Conservation (phyloP, 2,888 invertebrate genomes). For the Tetragonula carbonaria region DNA sequence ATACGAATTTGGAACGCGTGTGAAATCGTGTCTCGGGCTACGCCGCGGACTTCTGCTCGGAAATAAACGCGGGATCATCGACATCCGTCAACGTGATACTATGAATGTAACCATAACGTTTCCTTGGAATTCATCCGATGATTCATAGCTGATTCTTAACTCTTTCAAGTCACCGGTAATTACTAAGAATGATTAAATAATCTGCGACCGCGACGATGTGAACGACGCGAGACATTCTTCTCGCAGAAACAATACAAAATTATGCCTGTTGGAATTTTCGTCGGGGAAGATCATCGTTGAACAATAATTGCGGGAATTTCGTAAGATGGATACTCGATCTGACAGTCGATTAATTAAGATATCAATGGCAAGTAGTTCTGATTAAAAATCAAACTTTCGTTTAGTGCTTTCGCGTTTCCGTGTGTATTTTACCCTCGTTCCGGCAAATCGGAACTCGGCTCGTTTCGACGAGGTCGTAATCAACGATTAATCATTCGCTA, state of each 20-base stretch:
- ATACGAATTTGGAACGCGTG: constrained; percentile 70
- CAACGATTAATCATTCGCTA: constrained; percentile 64
- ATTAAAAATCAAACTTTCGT: too few species aligned
- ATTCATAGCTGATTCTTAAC: not conserved
- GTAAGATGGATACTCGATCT: constrained; percentile 50
- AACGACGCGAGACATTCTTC: not conserved
- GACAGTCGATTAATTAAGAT: not conserved
- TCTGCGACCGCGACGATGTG: not conserved
- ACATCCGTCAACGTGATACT: constrained; percentile 29
- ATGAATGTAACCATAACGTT: constrained; percentile 9
- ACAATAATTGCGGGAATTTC: constrained; percentile 42
- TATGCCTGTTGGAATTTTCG: too few species aligned
- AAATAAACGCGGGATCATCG: constrained; percentile 66
- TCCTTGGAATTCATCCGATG: constrained; percentile 4
- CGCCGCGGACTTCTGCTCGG: constrained; percentile 51
- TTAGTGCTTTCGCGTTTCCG: too few species aligned
- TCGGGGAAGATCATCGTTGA: constrained; percentile 19
- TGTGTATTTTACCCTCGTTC: not conserved
- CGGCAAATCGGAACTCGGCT: not conserved
- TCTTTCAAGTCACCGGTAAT: not conserved
- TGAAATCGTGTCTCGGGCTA: constrained; percentile 63
- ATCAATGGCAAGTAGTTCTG: too few species aligned
- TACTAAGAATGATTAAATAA: not conserved
- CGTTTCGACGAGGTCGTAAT: constrained; percentile 20
- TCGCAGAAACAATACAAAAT: not conserved